Evolutionary conservation across 2,113 vertebrate genomes (phyloP).

Genomic region (Nyctibius bracteatus): DNA sequence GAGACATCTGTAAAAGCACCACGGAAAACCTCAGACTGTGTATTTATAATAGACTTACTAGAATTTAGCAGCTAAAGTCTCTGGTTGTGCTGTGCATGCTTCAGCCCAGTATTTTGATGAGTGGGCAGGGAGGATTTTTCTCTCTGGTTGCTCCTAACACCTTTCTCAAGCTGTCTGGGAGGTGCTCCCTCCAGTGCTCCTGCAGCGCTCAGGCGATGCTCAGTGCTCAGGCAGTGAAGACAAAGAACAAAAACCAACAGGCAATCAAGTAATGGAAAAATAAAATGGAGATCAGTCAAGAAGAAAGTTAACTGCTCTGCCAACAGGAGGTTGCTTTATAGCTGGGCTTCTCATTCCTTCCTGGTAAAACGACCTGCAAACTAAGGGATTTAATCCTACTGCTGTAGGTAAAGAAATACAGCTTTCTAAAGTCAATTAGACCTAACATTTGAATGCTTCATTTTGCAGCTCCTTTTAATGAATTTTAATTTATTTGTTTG

Average conservation of each 20-base stretch:
- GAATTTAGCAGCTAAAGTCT: neutral
- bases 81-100: neutral
- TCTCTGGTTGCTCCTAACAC: neutral
- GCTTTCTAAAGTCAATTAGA: neutral
- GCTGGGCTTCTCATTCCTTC: neutral
- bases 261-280: neutral
- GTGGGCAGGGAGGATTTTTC: neutral
- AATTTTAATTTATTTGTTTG: constrained; percentile 10
- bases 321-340: neutral
- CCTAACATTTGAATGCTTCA: neutral
- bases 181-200: neutral
- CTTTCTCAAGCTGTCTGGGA: neutral
- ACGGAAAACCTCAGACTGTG: neutral
- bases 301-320: neutral
- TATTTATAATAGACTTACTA: neutral
- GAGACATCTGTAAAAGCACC: neutral
- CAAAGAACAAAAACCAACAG: neutral
- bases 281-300: neutral
- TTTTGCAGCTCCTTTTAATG: constrained; percentile 17
- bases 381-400: neutral
- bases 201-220: neutral
- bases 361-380: neutral
- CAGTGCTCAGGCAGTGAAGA: neutral
- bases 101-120: neutral
- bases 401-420: neutral